Evolutionary conservation across 2,113 vertebrate genomes (phyloP).

Genomic region (Petrocephalus microphthalmus): DNA sequence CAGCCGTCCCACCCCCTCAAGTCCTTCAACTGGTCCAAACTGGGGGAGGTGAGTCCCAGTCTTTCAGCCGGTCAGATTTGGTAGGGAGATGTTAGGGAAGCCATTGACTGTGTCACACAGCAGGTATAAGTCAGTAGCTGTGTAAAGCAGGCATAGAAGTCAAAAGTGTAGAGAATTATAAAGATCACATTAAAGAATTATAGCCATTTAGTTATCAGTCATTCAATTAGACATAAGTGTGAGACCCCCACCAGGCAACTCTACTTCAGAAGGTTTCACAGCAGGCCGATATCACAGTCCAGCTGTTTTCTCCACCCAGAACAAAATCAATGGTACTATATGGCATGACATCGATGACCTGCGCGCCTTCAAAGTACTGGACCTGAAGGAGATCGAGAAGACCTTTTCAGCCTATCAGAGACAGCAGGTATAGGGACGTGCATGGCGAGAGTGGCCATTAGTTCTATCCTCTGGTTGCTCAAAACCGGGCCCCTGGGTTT

Average conservation of each 20-base stretch:
- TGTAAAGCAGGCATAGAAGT: not conserved
- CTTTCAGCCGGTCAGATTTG: not conserved
- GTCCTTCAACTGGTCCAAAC: conserved; percentile 96
- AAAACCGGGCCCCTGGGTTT: not conserved
- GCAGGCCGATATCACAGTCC: not conserved
- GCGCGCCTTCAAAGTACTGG: conserved; percentile 79
- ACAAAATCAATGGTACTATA: conserved; percentile 82
- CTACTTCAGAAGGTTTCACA: not conserved
- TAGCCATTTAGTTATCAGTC: not conserved
- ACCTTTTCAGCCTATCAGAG: conserved; percentile 97
- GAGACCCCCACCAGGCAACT: not conserved
- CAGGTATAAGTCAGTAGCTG: not conserved
- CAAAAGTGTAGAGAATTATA: not conserved
- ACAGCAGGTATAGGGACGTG: conserved; percentile 55
- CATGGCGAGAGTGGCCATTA: not conserved
- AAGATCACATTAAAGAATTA: not conserved
- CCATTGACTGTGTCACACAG: not conserved
- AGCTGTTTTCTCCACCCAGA: conserved; percentile 52
- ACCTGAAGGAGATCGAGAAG: conserved; percentile 92
- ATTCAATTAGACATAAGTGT: not conserved
- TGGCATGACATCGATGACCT: conserved; percentile 93
- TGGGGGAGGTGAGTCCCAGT: conserved; percentile 78
- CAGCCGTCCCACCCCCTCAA: conserved; percentile 94
- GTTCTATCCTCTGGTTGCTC: not conserved
- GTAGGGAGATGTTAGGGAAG: not conserved